phyloP scores from a whole-genome alignment of 2,888 invertebrate genomes.

The Pandemis heparana region DNA sequence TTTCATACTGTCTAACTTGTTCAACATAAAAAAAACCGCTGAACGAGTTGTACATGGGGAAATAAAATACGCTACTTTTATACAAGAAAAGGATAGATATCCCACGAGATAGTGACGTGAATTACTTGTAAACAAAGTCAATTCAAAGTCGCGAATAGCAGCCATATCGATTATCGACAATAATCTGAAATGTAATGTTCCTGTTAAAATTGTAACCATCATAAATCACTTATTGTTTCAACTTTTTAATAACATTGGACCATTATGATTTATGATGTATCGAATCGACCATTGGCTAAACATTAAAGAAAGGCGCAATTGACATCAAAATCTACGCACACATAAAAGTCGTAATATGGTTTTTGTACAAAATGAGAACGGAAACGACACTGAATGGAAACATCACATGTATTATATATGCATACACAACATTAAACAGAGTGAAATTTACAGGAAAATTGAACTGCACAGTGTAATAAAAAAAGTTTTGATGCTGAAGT shows the following conservation, averaged over 20 bases:
- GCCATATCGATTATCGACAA: too few species aligned
- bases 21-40: too few species aligned
- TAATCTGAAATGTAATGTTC: too few species aligned
- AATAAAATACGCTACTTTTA: too few species aligned
- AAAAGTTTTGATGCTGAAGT: too few species aligned
- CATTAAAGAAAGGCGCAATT: neutral
- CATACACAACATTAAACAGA: neutral
- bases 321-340: neutral
- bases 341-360: neutral
- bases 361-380: slow-evolving; percentile 8
- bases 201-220: too few species aligned
- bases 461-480: neutral
- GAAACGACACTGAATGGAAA: neutral
- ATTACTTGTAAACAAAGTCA: too few species aligned
- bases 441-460: neutral
- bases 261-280: neutral
- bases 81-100: too few species aligned
- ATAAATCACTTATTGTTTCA: neutral
- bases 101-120: too few species aligned
- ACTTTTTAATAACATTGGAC: neutral
- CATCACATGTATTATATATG: neutral
- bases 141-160: too few species aligned
- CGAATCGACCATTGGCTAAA: neutral
- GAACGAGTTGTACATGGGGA: too few species aligned
- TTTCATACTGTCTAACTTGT: too few species aligned